These are phyloP conservation scores for Dendrolimus kikuchii DNA, from an alignment of 1,140 invertebrate genomes.

Conservation along the genomic window DNA sequence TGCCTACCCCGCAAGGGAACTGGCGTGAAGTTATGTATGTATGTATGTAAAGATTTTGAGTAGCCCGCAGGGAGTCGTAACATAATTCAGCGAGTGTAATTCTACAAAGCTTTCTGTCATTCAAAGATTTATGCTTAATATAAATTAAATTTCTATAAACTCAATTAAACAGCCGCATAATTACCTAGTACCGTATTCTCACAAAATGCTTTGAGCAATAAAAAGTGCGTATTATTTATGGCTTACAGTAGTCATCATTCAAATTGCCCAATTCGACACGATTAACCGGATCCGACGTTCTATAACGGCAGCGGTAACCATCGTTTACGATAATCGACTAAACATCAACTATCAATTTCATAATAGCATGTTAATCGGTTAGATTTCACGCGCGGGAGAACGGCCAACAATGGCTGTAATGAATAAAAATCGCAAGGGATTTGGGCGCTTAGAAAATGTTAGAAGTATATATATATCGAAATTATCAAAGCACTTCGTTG, in stretches of 20 bases:
- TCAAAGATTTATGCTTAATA: background rate
- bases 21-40: no score
- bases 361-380: constrained; percentile 35
- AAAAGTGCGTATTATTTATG: constrained; percentile 1
- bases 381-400: constrained; percentile 44
- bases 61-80: no score
- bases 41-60: no score
- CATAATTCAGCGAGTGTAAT: no score
- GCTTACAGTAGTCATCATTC: constrained; percentile 9
- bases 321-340: constrained; percentile 26
- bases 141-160: background rate
- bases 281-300: constrained; percentile 16
- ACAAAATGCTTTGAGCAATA: background rate
- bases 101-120: no score
- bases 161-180: background rate
- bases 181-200: no score
- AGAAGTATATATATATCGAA: background rate
- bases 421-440: constrained; percentile 40
- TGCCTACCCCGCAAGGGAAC: no score
- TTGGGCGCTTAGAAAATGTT: background rate
- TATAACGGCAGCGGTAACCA: constrained; percentile 29
- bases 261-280: constrained; percentile 21
- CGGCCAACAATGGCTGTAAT: constrained; percentile 40
- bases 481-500: no score
- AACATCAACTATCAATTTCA: constrained; percentile 30